Percentiles rank a stretch among this genome's conserved stretches.
Evolutionary conservation across 2,888 invertebrate species (phyloP).

Genomic region (Ennomos fuscantarius): DNA sequence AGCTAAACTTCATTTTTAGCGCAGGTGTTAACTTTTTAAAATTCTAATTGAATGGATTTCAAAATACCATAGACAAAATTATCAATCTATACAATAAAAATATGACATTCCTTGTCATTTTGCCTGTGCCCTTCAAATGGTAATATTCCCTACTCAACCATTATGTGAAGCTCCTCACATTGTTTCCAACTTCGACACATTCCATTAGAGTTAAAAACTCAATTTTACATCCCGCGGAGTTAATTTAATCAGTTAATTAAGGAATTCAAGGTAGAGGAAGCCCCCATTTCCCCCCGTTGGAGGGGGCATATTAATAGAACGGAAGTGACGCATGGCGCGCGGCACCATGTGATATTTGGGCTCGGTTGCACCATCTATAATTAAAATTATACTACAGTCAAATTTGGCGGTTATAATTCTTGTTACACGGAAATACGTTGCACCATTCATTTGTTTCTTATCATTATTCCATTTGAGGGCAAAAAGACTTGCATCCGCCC

Average conservation of each 20-base stretch:
- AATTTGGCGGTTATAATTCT: too few species aligned
- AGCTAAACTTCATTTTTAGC: too few species aligned
- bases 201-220: constrained; percentile 40
- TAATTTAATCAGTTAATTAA: constrained; percentile 66
- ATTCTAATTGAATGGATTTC: too few species aligned
- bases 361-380: neutral
- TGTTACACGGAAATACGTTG: too few species aligned
- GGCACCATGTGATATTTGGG: constrained; percentile 11
- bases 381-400: neutral
- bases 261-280: constrained; percentile 71
- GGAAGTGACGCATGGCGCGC: constrained; percentile 31
- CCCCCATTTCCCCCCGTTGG: constrained; percentile 53
- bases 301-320: constrained; percentile 42
- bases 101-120: too few species aligned
- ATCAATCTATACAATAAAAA: too few species aligned
- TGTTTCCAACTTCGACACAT: constrained; percentile 29
- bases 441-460: too few species aligned
- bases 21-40: too few species aligned
- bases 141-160: constrained; percentile 10
- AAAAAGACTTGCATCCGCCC: too few species aligned
- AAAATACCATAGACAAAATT: too few species aligned
- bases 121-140: too few species aligned
- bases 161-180: constrained; percentile 13
- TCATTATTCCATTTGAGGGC: too few species aligned
- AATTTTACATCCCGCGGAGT: constrained; percentile 41